Conservation (phyloP, 2,888 invertebrate genomes). For the Dasysyrphus albostriatus region DNA sequence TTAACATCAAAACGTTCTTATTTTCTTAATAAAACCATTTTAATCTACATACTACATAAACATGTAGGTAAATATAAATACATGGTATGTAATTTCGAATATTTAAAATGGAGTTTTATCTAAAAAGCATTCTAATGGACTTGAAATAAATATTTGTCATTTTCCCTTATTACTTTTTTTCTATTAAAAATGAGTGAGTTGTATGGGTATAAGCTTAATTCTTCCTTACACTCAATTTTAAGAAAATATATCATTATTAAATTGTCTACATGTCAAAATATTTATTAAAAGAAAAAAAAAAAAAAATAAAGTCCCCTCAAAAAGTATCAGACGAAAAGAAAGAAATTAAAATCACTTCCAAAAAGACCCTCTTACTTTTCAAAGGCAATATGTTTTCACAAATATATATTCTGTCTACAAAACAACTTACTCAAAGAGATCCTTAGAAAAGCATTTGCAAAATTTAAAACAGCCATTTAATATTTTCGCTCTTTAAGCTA, state of each 20-base stretch:
- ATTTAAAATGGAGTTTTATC: no score
- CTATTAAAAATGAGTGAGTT: neutral
- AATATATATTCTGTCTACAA: constrained; percentile 15
- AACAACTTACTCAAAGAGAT: neutral
- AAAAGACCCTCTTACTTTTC: neutral
- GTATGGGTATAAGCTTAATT: neutral
- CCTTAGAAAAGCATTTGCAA: neutral
- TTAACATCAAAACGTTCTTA: no score
- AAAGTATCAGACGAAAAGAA: neutral
- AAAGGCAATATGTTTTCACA: neutral
- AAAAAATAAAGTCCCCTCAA: neutral
- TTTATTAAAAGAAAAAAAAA: neutral
- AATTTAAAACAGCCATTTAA: constrained; percentile 15
- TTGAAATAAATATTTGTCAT: neutral
- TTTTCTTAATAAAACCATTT: no score
- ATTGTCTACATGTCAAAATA: neutral
- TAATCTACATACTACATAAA: no score
- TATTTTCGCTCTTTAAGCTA: constrained; percentile 1
- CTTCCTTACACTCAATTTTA: constrained; percentile 1
- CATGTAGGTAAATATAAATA: no score
- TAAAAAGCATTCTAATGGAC: no score
- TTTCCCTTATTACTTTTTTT: neutral
- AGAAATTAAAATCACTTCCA: constrained; percentile 9
- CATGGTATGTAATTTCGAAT: no score
- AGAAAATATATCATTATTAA: neutral